Evolutionary conservation across 2,113 vertebrate species (phyloP).

Genomic region (Lophochroa leadbeateri): DNA sequence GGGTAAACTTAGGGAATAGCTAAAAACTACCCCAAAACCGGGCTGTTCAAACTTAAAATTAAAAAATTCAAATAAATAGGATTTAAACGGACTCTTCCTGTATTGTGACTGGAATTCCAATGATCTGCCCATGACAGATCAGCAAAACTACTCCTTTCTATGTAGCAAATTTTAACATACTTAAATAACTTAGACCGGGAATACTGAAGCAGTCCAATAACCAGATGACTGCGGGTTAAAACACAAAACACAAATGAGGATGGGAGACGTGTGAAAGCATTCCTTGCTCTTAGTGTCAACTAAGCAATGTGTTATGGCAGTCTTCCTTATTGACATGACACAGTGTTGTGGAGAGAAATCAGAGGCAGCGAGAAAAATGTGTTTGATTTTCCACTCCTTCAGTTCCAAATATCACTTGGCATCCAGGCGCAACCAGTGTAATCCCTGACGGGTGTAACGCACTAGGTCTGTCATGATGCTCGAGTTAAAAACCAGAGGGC

Average conservation of each 20-base stretch:
- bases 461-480: conserved; percentile 99
- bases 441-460: conserved; percentile 95
- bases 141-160: conserved; percentile 61
- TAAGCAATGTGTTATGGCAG: conserved; percentile 80
- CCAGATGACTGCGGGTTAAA: conserved; percentile 55
- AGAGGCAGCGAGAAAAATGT: conserved; percentile 77
- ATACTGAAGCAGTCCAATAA: conserved; percentile 64
- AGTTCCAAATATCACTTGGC: conserved; percentile 84
- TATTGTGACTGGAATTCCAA: conserved; percentile 73
- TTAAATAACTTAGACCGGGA: conserved; percentile 77
- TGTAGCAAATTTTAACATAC: conserved; percentile 72
- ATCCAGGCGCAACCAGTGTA: conserved; percentile 96
- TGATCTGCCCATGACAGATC: conserved; percentile 63
- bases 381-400: conserved; percentile 66
- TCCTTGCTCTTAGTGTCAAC: conserved; percentile 78
- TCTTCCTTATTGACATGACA: conserved; percentile 87
- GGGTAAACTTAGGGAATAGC: conserved; percentile 73
- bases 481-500: conserved; percentile 94
- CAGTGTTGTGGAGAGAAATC: conserved; percentile 87
- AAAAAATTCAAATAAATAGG: conserved; percentile 82
- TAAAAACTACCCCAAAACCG: conserved; percentile 65
- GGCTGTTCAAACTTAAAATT: conserved; percentile 68
- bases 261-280: conserved; percentile 70
- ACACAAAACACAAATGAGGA: conserved; percentile 61
- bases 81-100: conserved; percentile 71